Base-by-base conservation (phyloP, 2,888 invertebrate species). In the Alentia gelatinosa region DNA sequence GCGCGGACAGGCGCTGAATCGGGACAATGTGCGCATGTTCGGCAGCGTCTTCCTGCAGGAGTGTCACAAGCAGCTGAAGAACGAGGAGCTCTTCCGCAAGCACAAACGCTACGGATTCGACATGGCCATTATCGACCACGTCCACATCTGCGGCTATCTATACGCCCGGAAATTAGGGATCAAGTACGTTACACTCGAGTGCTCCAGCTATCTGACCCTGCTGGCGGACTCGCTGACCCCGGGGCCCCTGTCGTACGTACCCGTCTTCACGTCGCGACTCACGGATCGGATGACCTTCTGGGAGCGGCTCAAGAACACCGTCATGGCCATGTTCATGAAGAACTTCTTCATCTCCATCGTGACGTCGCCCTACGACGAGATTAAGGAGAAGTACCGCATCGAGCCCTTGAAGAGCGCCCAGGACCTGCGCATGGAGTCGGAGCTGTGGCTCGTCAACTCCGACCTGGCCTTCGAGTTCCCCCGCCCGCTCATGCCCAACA, bases 401-500 rank as follows among this genome's bases (percentile, higher is more conserved):
- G 86, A 42, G 30, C 86, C 86, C 15, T 0, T 0, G 0, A 42
- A 33, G 26, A n/a, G 4, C 7, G 86, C 35, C 1, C 86, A 86
- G 50, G 47, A 89, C 1, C 26, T 89, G 40, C 37, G 89, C 23
- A 63, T 74, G 74, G 89, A 89, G 37, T 56, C 68, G 0, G 89
- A 89, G 75, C 33, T 89, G 39, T 89, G 68, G 68, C 74, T 89
- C n/a, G 30, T 89, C 3, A 89, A 89, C 74, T 74, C 68, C 5
- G 89, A 89, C 75, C 12, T 63, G 39, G 30, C 89, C 42, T 37
- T 74, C 9, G 89, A 89, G 40, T 89, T 89, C 40, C 89, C 89
- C 7, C 89, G 89, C 5, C 89, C 89, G 5, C 30, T 68, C 3
- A 89, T 74, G 68, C 89, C 89, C n/a, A 89, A 89, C 42, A 89